phyloP scores from a whole-genome alignment of 2,888 invertebrate species.

The Ennomos fuscantarius region DNA sequence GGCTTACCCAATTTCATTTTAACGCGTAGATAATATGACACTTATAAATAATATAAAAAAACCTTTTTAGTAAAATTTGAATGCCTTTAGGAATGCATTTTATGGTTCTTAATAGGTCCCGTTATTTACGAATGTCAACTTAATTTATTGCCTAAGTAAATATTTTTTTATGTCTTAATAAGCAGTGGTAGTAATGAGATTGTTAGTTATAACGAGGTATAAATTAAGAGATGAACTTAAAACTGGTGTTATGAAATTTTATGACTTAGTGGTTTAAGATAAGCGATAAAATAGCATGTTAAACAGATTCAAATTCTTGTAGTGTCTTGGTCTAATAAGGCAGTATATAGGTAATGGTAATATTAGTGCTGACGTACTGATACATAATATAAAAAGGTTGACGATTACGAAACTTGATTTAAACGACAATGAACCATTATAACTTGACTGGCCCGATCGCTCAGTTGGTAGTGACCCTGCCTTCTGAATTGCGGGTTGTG shows the following conservation, averaged over 20 bases:
- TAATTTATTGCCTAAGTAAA: conserved; percentile 39
- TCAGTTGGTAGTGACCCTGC: no score
- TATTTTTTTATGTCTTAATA: conserved; percentile 40
- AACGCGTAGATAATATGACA: no score
- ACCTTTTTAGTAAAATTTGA: conserved; percentile 15
- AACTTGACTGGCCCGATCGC: no score
- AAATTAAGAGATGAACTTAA: conserved; percentile 37
- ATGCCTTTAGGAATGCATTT: conserved; percentile 30
- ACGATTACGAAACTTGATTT: no score
- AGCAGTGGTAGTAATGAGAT: conserved; percentile 29
- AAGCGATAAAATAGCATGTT: conserved; percentile 20
- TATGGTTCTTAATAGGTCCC: conserved; percentile 28
- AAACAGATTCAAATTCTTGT: background rate
- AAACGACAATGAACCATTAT: no score
- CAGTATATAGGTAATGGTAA: no score
- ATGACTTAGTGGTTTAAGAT: conserved; percentile 19
- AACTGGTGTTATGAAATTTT: conserved; percentile 27
- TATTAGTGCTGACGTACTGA: no score
- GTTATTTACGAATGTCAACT: conserved; percentile 34
- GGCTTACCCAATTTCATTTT: no score
- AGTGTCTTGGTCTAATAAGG: no score
- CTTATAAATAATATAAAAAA: background rate
- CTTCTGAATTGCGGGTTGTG: no score
- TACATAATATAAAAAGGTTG: no score
- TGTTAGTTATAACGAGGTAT: conserved; percentile 31